Evolutionary conservation across 2,888 invertebrate species (phyloP).

Genomic region (Volucella bombylans): DNA sequence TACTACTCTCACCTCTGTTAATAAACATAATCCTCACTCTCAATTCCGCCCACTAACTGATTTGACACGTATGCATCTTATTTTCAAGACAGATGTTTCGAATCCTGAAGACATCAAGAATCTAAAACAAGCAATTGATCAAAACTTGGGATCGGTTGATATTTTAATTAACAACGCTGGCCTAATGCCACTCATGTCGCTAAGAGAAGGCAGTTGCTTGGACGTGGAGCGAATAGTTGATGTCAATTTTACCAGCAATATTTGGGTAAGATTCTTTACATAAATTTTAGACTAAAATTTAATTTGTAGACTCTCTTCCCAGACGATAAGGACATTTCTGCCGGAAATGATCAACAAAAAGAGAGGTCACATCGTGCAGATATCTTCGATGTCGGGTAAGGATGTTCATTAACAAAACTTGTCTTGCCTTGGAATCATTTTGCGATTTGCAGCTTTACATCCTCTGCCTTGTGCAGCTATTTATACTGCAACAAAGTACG

Average conservation of each 20-base stretch:
- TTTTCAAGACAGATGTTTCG: constrained; percentile 69
- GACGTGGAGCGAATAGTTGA: constrained; percentile 77
- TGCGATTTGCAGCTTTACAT: constrained; percentile 54
- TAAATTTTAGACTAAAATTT: neutral
- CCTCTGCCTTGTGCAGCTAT: constrained; percentile 51
- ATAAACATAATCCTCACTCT: no score
- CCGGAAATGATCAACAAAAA: constrained; percentile 76
- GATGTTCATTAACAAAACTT: neutral
- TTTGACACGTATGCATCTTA: neutral
- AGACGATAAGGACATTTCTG: constrained; percentile 78
- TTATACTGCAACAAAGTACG: constrained; percentile 79
- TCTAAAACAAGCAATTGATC: constrained; percentile 68
- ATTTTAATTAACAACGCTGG: constrained; percentile 80
- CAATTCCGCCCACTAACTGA: no score
- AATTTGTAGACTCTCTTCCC: neutral
- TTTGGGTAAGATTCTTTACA: constrained; percentile 76
- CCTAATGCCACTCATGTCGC: constrained; percentile 76
- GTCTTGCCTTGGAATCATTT: neutral
- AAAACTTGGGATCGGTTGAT: constrained; percentile 76
- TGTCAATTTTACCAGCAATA: constrained; percentile 78
- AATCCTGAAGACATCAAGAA: constrained; percentile 56
- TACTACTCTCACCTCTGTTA: no score
- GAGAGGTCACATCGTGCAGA: constrained; percentile 77
- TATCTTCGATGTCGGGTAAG: constrained; percentile 77
- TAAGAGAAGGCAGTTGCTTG: constrained; percentile 75